Percentiles rank a stretch among this genome's conserved stretches.
phyloP scores from a whole-genome alignment of 2,113 vertebrate genomes.

The Amazona guildingii region DNA sequence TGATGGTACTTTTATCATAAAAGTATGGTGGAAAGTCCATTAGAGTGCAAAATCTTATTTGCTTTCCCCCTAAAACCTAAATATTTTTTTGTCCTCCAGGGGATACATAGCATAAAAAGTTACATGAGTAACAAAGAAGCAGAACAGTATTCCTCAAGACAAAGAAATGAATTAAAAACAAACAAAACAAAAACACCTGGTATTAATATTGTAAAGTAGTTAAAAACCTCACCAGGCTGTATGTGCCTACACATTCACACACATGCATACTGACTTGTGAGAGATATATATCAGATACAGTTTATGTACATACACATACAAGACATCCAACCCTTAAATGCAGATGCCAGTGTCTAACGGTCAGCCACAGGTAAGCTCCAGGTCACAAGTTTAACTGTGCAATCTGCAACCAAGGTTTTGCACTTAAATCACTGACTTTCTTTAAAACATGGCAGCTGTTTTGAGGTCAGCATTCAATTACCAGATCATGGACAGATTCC shows the following conservation, averaged over 20 bases:
- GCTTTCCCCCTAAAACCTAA: not conserved
- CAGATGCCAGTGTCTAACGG: not conserved
- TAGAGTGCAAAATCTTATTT: not conserved
- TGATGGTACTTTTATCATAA: not conserved
- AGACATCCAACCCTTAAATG: not conserved
- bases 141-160: not conserved
- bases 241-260: not conserved
- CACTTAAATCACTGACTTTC: not conserved
- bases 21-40: not conserved
- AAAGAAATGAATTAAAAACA: not conserved
- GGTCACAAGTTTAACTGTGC: not conserved
- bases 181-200: too few relatives aligned
- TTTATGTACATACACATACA: not conserved
- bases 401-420: not conserved
- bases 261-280: not conserved
- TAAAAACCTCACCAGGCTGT: not conserved
- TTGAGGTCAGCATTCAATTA: not conserved
- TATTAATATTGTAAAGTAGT: not conserved
- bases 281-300: not conserved
- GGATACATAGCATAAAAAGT: not conserved
- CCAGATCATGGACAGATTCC: not conserved
- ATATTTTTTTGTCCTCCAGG: not conserved
- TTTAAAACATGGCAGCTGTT: accelerated
- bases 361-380: not conserved
- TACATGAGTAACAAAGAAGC: not conserved